Evolutionary conservation across 2,113 vertebrate species (phyloP), one percentile per base, ranked within the genome.

Genomic region (Phalacrocorax pelagicus): DNA sequence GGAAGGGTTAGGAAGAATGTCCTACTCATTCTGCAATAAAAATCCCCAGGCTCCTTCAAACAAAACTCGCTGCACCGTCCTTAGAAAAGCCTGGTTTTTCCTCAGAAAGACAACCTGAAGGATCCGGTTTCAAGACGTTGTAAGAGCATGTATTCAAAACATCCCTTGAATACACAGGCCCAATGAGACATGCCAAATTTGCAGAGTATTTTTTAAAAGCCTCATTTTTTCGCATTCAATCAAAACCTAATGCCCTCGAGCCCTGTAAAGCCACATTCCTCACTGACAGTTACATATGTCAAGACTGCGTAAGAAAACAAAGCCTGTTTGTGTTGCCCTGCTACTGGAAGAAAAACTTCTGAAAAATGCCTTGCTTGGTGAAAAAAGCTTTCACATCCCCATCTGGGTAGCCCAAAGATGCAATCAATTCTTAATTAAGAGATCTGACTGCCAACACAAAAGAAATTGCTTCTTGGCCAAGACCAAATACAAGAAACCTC

Each of bases 371-470:
- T 34, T 42, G 46, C 77, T 75, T 18, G 42, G 66, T 84, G 89
- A 54, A 81, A 79, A 67, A 73, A 85, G 49, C 59, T 81, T 73
- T 69, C 67, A 36, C 47, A 79, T 58, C 24, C 77, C 70, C 83
- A 75, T 75, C 83, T 54, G 78, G 22, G 88, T 7, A 96, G 86
- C 81, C 82, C 57, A 24, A 51, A 79, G 75, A 81, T 17, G 46
- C 59, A 87, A 80, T 79, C 36, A 57, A 85, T 85, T 92, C 94
- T 77, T 94, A 85, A 96, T 94, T 89, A 90, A 80, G 90, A 88
- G 74, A 79, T 47, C 74, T 34, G 46, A 49, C 86, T 85, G 66
- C 66, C 84, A 85, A 94, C 54, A 94, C 38, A 54, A 67, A 81
- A 81, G 51, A 86, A 90, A 88, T 30, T 59, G 44, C 32, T 93